These are phyloP conservation scores for Tiaroga cobitis DNA, from an alignment of 2,797 vertebrate genomes.

Conservation along the genomic window DNA sequence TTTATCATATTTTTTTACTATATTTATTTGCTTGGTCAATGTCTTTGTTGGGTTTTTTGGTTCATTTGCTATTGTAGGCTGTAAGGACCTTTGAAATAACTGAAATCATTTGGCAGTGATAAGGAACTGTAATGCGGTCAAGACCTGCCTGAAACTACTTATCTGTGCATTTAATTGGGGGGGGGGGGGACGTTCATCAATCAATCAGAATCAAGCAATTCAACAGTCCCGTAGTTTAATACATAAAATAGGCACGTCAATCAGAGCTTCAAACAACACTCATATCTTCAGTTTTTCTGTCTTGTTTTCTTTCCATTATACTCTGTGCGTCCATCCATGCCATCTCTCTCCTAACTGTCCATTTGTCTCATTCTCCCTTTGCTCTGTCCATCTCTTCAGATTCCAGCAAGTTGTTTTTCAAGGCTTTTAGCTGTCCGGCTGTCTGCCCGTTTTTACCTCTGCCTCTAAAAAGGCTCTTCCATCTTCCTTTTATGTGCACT, in stretches of 20 bases:
- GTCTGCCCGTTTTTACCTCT: conserved; percentile 17
- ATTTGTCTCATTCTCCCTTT: conserved; percentile 15
- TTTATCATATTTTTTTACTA: no score
- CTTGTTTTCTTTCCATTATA: conserved; percentile 9
- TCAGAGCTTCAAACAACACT: neutral
- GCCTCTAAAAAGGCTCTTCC: conserved; percentile 20
- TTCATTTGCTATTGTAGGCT: neutral
- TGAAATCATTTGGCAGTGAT: neutral
- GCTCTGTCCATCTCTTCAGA: conserved; percentile 17
- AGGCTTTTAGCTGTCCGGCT: conserved; percentile 29
- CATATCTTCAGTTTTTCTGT: neutral
- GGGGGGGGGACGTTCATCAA: neutral
- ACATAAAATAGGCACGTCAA: neutral
- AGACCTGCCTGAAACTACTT: neutral
- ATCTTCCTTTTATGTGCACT: conserved; percentile 35
- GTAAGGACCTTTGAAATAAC: neutral
- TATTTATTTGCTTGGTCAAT: no score
- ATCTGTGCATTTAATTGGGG: neutral
- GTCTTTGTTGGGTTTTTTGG: no score
- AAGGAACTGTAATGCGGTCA: neutral
- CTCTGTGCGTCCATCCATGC: neutral
- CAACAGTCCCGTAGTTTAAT: neutral
- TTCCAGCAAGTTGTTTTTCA: conserved; percentile 9
- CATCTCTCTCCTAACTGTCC: conserved; percentile 10
- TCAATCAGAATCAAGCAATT: neutral